A percentile compares a stretch with the other conserved stretches of the same genome.
These are phyloP conservation scores for Anniella stebbinsi DNA, from an alignment of 2,797 vertebrate species.

Conservation along the genomic window DNA sequence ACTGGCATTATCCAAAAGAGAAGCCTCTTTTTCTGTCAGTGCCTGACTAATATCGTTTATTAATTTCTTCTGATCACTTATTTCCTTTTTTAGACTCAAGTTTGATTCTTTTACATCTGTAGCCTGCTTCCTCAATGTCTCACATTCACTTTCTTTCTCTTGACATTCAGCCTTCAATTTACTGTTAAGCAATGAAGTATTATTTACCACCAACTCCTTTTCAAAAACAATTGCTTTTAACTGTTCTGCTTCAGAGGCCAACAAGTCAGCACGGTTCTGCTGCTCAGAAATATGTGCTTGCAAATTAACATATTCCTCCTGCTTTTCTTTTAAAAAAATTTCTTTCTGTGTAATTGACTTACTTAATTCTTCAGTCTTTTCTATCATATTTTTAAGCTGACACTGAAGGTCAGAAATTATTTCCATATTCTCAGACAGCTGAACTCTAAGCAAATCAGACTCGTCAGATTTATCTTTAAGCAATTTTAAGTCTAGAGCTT, in stretches of 20 bases:
- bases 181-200: constrained; percentile 66
- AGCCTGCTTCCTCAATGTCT: constrained; percentile 79
- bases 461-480: constrained; percentile 79
- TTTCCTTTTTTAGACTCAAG: constrained; percentile 70
- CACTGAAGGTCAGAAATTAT: constrained; percentile 75
- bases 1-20: constrained; percentile 73
- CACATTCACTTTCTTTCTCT: constrained; percentile 81
- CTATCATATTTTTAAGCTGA: constrained; percentile 68
- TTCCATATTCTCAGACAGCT: constrained; percentile 80
- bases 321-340: constrained; percentile 77
- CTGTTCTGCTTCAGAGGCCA: constrained; percentile 76
- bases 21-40: constrained; percentile 76
- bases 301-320: constrained; percentile 72
- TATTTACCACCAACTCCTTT: constrained; percentile 75
- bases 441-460: constrained; percentile 75
- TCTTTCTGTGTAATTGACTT: constrained; percentile 77
- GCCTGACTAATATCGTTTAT: constrained; percentile 69
- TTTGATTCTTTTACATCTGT: constrained; percentile 78
- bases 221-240: constrained; percentile 78
- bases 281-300: constrained; percentile 76
- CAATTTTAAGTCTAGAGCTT: constrained; percentile 74
- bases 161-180: constrained; percentile 75
- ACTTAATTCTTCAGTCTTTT: constrained; percentile 71
- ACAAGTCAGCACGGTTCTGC: constrained; percentile 72
- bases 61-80: constrained; percentile 74